Conservation (phyloP, 2,888 invertebrate genomes). For the Coremacera marginata region DNA sequence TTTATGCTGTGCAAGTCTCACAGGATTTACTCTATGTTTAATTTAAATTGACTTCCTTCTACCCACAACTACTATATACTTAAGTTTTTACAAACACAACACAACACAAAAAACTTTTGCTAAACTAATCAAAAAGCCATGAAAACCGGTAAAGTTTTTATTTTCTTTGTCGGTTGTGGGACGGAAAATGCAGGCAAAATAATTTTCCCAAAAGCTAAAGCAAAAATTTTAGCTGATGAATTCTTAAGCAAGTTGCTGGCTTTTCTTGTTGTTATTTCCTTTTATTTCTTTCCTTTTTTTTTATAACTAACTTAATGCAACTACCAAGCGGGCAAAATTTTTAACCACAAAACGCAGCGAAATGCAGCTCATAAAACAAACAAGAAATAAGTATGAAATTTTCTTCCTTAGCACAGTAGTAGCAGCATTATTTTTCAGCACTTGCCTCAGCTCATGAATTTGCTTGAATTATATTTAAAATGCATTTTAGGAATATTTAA, state of each 20-base stretch:
- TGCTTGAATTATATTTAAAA: slow-evolving; percentile 32
- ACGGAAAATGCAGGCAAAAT: neutral
- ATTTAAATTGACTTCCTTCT: slow-evolving; percentile 34
- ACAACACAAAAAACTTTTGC: slow-evolving; percentile 32
- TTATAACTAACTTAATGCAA: neutral
- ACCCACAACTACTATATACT: neutral
- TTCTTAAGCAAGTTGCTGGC: slow-evolving; percentile 30
- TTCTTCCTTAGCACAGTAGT: neutral
- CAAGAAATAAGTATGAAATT: slow-evolving; percentile 30
- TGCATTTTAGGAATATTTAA: slow-evolving; percentile 35
- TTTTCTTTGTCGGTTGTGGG: slow-evolving; percentile 7
- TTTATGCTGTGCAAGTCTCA: neutral
- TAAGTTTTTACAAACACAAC: neutral
- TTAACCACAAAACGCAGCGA: neutral
- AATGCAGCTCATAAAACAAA: slow-evolving; percentile 33
- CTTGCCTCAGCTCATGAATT: neutral
- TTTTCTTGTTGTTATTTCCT: slow-evolving; percentile 10
- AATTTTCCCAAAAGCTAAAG: slow-evolving; percentile 17
- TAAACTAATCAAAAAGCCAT: slow-evolving; percentile 38
- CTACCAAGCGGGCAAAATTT: neutral
- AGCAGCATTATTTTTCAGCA: neutral
- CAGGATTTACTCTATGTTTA: slow-evolving; percentile 34
- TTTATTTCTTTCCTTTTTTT: neutral
- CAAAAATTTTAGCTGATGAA: slow-evolving; percentile 31
- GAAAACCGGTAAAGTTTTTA: slow-evolving; percentile 35